phyloP scores from a whole-genome alignment of 2,113 vertebrate genomes.

The Gulo gulo region DNA sequence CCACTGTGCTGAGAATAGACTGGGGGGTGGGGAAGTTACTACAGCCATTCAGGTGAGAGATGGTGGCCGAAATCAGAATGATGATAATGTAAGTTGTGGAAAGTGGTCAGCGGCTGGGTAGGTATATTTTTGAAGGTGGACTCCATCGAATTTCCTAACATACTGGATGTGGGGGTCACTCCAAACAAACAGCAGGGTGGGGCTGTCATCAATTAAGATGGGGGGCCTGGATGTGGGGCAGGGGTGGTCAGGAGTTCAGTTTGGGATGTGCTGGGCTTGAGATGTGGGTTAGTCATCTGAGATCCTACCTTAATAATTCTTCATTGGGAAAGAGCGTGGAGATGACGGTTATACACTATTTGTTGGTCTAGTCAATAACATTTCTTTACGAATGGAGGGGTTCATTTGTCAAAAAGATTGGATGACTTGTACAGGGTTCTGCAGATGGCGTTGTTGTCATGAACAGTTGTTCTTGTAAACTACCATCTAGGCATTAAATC shows the following conservation, averaged over 20 bases:
- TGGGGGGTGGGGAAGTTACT: neutral
- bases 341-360: neutral
- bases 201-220: neutral
- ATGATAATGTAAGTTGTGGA: neutral
- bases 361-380: neutral
- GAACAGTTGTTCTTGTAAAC: neutral
- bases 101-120: neutral
- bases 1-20: neutral
- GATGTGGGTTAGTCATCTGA: neutral
- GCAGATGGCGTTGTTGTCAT: neutral
- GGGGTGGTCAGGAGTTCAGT: neutral
- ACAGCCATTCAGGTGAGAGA: neutral
- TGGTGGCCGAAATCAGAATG: no score
- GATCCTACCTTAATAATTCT: neutral
- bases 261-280: neutral
- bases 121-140: neutral
- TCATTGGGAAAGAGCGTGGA: neutral
- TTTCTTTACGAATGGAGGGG: neutral
- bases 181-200: neutral
- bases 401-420: neutral
- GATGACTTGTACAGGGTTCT: neutral
- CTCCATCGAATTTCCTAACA: neutral
- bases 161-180: neutral
- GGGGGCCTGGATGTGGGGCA: fast-evolving
- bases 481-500: neutral